Base-by-base conservation (phyloP, 2,113 vertebrate genomes). In the Kryptolebias marmoratus region DNA sequence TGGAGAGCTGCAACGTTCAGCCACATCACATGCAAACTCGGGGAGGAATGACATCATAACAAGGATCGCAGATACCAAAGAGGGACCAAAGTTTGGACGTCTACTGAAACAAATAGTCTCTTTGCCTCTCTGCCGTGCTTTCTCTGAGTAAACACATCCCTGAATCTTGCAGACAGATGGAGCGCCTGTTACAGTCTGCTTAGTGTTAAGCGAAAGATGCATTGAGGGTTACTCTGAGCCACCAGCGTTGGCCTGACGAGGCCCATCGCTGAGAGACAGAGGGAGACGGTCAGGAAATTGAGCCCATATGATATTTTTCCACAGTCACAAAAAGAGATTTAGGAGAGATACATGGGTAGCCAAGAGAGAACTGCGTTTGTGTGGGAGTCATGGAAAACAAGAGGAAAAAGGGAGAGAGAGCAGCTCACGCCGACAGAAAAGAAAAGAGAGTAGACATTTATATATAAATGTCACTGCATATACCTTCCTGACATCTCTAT, bases 301-400 rank as follows among this genome's bases (percentile, higher is more conserved):
- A 88, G 89, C 90, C 90, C 93, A 93, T 89, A 91, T 93, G 92
- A 93, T 93, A 86, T 92, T 92, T 93, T 93, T 92, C 83, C 91
- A 92, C 85, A 83, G 74, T 88, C 85, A 89, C 83, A 91, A 83
- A 90, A 22, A 73, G 82, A 91, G 91, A 92, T 91, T 90, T 89
- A 90, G 84, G 79, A 72, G 88, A 87, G 88, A 89, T 90, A 90
- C 76, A 64, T 72, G 72, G 68, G 74, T 68, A 87, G 90, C 83
- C 87, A 89, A 79, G 83, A 83, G 81, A 88, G 81, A 88, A 86
- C 85, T 79, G 84, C 68, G 64, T 82, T 86, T 79, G 90, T 86
- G 87, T 89, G 83, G 86, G 88, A 86, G 87, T 86, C 89, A 92
- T 90, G 87, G 87, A 89, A 93, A 91, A 85, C 90, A 89, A 82